Conservation (phyloP, 2,888 invertebrate species). For the Glyphotaelius pellucidus region DNA sequence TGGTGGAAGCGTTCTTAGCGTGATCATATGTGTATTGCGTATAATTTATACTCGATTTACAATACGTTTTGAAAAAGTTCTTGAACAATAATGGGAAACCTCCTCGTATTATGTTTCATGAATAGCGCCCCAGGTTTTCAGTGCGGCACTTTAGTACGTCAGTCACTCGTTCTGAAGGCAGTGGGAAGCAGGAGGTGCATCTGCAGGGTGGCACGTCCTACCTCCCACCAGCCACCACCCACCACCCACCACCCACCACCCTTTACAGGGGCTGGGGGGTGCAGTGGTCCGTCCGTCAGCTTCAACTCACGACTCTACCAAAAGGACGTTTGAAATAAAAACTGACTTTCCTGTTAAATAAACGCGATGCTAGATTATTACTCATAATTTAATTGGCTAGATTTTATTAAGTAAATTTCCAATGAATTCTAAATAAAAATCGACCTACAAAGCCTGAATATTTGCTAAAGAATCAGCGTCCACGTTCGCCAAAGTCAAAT, state of each 20-base stretch:
- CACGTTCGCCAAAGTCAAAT: background rate
- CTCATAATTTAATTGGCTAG: background rate
- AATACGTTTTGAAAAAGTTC: too few species aligned
- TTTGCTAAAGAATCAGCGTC: background rate
- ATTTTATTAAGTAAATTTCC: background rate
- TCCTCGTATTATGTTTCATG: background rate
- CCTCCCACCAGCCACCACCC: constrained; percentile 18
- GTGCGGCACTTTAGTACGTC: constrained; percentile 35
- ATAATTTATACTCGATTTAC: too few species aligned
- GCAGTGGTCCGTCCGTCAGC: constrained; percentile 44
- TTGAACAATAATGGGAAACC: too few species aligned
- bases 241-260: background rate
- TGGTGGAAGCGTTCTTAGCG: too few species aligned
- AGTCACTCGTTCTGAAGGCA: constrained; percentile 38
- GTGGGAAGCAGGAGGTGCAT: background rate
- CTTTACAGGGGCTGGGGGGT: background rate
- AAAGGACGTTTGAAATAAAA: background rate
- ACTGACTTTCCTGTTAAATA: background rate
- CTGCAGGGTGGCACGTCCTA: constrained; percentile 10
- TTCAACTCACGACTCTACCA: background rate
- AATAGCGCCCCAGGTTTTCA: constrained; percentile 32
- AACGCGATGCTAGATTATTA: background rate
- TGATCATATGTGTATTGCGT: too few species aligned
- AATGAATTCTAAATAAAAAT: background rate
- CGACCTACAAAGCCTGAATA: background rate